These are phyloP conservation scores for Mythimna impura DNA, from an alignment of 2,888 invertebrate species.

Conservation along the genomic window DNA sequence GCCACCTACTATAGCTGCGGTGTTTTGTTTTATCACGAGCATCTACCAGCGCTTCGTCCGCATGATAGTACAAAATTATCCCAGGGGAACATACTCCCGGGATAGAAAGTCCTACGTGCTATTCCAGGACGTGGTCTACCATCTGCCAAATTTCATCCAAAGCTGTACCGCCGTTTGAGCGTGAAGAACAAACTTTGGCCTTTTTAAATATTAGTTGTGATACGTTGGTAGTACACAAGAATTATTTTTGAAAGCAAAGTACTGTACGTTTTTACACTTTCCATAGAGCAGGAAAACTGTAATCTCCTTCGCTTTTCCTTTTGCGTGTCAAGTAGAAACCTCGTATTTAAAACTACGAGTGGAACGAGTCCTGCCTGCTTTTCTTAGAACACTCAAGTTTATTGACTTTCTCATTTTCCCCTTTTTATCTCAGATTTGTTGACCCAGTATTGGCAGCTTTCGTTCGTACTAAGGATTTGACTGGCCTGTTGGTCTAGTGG, in stretches of 20 bases:
- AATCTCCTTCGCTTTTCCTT: constrained; percentile 17
- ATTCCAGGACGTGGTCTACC: no score
- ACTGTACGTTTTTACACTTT: background rate
- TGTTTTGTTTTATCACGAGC: background rate
- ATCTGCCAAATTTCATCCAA: no score
- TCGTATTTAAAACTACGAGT: constrained; percentile 12
- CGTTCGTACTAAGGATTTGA: no score
- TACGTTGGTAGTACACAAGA: background rate
- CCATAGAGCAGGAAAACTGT: constrained; percentile 14
- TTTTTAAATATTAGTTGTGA: no score
- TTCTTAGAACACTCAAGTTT: constrained; percentile 12
- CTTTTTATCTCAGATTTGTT: constrained; percentile 5
- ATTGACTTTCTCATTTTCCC: constrained; percentile 17
- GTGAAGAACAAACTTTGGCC: no score
- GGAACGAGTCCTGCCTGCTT: constrained; percentile 10
- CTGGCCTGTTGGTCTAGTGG: no score
- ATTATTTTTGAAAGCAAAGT: background rate
- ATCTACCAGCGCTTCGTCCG: no score
- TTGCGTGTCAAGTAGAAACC: constrained; percentile 32
- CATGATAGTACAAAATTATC: no score
- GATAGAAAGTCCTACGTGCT: no score
- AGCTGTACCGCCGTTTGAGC: no score
- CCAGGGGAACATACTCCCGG: no score
- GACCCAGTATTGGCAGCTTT: background rate
- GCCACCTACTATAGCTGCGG: no score